Evolutionary conservation across 2,888 invertebrate genomes (phyloP).

Genomic region (Scrobipalpa costella): DNA sequence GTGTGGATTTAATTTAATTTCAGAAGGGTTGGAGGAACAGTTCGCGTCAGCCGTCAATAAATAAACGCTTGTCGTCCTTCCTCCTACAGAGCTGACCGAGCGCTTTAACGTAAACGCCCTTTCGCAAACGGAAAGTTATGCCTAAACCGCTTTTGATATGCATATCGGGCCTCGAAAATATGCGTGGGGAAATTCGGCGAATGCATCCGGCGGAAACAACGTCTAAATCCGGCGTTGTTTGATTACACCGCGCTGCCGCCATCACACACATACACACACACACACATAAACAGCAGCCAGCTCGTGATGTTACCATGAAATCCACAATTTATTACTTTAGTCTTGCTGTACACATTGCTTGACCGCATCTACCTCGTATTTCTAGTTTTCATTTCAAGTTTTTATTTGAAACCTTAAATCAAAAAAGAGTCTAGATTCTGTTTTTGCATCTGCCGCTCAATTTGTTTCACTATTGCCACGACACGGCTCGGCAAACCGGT

Average conservation of each 20-base stretch:
- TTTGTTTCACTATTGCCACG: no score
- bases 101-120: neutral
- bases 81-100: neutral
- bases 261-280: neutral
- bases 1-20: conserved; percentile 26
- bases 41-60: conserved; percentile 22
- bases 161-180: no score
- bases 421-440: no score
- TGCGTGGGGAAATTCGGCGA: neutral
- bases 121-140: neutral
- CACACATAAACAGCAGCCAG: neutral
- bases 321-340: no score
- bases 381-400: no score
- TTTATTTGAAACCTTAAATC: no score
- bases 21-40: conserved; percentile 15
- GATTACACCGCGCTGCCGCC: neutral
- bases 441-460: no score
- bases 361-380: no score
- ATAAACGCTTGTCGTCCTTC: conserved; percentile 2
- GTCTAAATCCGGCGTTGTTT: conserved; percentile 2
- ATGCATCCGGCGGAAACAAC: neutral
- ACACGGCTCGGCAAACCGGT: neutral
- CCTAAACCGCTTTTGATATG: neutral
- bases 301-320: no score
- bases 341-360: no score